Conservation (phyloP, 2,113 vertebrate species). For the Laterallus jamaicensis region DNA sequence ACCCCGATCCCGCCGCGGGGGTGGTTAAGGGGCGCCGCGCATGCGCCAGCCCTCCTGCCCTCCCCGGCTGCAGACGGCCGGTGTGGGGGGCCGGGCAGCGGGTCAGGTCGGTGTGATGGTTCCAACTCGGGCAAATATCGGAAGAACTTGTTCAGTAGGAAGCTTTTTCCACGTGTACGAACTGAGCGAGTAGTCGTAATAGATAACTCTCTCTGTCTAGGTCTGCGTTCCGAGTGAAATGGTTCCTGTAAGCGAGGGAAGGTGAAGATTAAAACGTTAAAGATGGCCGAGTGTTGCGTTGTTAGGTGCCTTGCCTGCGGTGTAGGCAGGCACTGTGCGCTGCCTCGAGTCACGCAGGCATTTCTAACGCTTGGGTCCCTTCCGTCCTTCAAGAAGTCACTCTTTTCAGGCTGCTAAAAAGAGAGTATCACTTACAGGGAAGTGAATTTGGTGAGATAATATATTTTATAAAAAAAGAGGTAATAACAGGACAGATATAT, state of each 20-base stretch:
- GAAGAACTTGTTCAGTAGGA: not conserved
- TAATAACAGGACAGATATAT: not conserved
- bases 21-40: not conserved
- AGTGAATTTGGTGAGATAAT: not conserved
- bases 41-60: not conserved
- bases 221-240: not conserved
- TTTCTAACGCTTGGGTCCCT: not conserved
- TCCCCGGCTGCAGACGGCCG: accelerated
- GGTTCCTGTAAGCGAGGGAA: not conserved
- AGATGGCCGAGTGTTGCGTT: accelerated
- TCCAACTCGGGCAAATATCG: accelerated
- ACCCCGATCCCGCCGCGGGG: not conserved
- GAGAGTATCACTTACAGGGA: not conserved
- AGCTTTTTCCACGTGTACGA: not conserved
- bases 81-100: not conserved
- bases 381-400: not conserved
- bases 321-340: too few relatives aligned
- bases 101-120: not conserved
- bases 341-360: not conserved
- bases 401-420: not conserved
- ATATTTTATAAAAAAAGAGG: not conserved
- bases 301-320: accelerated
- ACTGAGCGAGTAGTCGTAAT: too few relatives aligned
- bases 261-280: not conserved
- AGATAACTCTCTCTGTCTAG: not conserved